Percentiles rank a stretch among this genome's conserved stretches.
phyloP scores from a whole-genome alignment of 1,140 invertebrate genomes.

The Sinella curviseta region DNA sequence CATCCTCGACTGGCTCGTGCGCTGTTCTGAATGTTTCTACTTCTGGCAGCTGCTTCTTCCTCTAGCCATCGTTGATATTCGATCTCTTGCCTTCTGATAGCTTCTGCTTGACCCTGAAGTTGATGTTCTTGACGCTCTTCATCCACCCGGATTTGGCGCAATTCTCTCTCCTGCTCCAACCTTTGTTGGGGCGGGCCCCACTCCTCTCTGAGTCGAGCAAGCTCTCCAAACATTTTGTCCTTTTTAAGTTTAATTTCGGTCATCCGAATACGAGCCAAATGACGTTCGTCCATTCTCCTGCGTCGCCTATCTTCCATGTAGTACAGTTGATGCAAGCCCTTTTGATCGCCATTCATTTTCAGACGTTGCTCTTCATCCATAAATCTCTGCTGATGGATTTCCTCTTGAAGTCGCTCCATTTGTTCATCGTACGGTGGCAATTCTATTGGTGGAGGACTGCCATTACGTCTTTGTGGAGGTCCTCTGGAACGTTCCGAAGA shows the following conservation, averaged over 20 bases:
- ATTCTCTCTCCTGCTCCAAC: neutral
- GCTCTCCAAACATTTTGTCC: neutral
- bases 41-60: neutral
- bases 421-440: neutral
- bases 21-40: neutral
- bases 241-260: neutral
- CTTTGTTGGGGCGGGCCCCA: neutral
- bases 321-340: neutral
- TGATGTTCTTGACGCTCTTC: neutral
- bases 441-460: neutral
- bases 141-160: neutral
- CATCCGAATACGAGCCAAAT: neutral
- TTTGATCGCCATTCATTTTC: neutral
- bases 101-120: neutral
- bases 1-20: neutral
- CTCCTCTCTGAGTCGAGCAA: neutral
- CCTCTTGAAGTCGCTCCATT: neutral
- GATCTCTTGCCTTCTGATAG: neutral
- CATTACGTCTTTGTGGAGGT: neutral
- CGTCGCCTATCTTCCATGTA: neutral
- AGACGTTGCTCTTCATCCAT: neutral
- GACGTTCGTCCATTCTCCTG: neutral
- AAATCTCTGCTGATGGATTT: conserved; percentile 2
- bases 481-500: no score
- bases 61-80: neutral